Base-by-base conservation (phyloP, 2,797 vertebrate genomes). In the Rhinatrema bivittatum region DNA sequence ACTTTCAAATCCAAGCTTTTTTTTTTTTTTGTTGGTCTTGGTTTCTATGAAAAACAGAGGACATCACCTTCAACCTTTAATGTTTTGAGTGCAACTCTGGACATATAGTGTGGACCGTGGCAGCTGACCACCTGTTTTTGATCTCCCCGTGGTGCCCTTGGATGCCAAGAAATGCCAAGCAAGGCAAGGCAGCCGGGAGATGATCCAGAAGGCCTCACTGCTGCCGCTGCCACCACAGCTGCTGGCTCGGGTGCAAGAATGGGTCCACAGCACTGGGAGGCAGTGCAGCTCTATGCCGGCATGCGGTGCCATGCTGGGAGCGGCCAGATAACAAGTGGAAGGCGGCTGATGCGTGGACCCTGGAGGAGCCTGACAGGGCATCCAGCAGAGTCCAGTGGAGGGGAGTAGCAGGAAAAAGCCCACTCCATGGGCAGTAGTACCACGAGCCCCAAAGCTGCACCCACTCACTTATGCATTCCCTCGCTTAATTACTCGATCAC, bases 381-480 rank as follows among this genome's bases (percentile, higher is more conserved):
- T 43, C 55, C 8, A 53, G 46, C 25, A 62, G 83, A 2, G 71
- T 74, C 49, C 78, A 80, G 55, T n/a, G 47, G 82, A 56, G 57
- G 78, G 49, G 84, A 84, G 56, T 81, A 81, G 40, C 83, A 79
- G 53, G 84, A 89, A n/a, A n/a, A n/a, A n/a, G n/a, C 32, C 52
- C 57, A 2, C 68, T 89, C 8, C 68, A 77, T 46, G 86, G 88
- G 84, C 88, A 85, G 50, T 76, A 51, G 52, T n/a, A n/a, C n/a
- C 30, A 20, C 1, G 15, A 12, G 17, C 3, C n/a, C 10, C 26
- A 3, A 28, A 11, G 5, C 16, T 15, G 16, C 10, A 5, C 11
- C 12, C 16, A 5, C 27, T 15, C 6, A 3, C 16, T 16, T 11
- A 7, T n/a, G n/a, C n/a, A n/a, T n/a, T n/a, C n/a, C n/a, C n/a